These are phyloP conservation scores for Larimichthys crocea DNA, from an alignment of 2,113 vertebrate genomes.

Conservation along the genomic window DNA sequence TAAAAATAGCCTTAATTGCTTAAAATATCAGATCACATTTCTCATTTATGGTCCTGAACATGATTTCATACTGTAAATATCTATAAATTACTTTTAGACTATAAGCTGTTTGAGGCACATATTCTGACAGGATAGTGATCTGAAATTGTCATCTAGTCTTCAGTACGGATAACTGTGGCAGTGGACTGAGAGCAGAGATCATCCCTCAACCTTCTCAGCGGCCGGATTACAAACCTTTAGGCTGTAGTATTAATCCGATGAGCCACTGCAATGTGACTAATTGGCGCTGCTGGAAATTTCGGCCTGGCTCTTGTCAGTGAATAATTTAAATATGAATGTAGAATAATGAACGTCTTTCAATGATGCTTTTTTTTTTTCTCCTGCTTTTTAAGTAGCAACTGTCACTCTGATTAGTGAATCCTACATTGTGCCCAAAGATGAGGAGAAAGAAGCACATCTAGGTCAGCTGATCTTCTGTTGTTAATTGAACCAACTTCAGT, in stretches of 20 bases:
- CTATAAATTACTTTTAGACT: not conserved
- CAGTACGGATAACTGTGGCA: not conserved
- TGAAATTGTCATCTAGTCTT: not conserved
- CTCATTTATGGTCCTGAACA: not conserved
- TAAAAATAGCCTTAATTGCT: no score
- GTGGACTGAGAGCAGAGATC: constrained; percentile 27
- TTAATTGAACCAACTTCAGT: not conserved
- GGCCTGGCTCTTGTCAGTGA: constrained; percentile 15
- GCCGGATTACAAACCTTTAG: constrained; percentile 21
- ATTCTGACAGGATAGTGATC: not conserved
- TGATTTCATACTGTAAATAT: not conserved
- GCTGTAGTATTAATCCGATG: constrained; percentile 23
- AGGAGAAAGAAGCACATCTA: not conserved
- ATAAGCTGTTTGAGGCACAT: not conserved
- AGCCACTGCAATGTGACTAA: constrained; percentile 40
- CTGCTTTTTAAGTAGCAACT: not conserved
- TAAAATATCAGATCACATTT: not conserved
- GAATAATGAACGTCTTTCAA: constrained; percentile 14
- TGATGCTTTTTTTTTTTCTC: not conserved
- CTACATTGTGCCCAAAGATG: not conserved
- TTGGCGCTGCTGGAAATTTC: constrained; percentile 22
- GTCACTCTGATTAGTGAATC: constrained; percentile 19
- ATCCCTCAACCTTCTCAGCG: not conserved
- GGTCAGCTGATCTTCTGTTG: not conserved
- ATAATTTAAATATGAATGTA: constrained; percentile 23